Conservation (phyloP, 2,113 vertebrate species). For the Sakesphorus luctuosus region DNA sequence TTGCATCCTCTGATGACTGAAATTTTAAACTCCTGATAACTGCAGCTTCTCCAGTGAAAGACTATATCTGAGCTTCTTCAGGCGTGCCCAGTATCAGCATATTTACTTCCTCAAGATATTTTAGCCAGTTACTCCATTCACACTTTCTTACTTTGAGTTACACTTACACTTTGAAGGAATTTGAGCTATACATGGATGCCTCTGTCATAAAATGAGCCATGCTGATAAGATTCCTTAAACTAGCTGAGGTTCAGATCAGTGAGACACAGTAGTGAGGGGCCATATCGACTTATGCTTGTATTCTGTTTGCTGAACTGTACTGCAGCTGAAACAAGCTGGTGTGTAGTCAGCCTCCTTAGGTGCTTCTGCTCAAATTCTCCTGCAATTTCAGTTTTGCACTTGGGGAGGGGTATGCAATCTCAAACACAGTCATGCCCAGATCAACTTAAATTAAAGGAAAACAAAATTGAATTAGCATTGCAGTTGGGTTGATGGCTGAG, state of each 20-base stretch:
- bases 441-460: not conserved
- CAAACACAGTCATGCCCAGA: not conserved
- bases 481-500: not conserved
- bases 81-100: not conserved
- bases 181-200: not conserved
- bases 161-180: not conserved
- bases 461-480: not conserved
- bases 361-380: not conserved
- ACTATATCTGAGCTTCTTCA: not conserved
- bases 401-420: not conserved
- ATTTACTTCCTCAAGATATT: not conserved
- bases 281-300: not conserved
- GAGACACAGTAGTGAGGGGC: not conserved
- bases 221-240: not conserved
- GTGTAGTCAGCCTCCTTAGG: not conserved
- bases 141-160: not conserved
- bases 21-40: not conserved
- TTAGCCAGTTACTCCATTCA: not conserved
- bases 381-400: not conserved
- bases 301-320: not conserved
- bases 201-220: not conserved
- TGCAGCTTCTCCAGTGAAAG: not conserved
- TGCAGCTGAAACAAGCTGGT: not conserved
- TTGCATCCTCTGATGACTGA: not conserved
- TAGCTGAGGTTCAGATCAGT: not conserved